phyloP scores from a whole-genome alignment of 2,797 vertebrate genomes.

The Ispidina picta region DNA sequence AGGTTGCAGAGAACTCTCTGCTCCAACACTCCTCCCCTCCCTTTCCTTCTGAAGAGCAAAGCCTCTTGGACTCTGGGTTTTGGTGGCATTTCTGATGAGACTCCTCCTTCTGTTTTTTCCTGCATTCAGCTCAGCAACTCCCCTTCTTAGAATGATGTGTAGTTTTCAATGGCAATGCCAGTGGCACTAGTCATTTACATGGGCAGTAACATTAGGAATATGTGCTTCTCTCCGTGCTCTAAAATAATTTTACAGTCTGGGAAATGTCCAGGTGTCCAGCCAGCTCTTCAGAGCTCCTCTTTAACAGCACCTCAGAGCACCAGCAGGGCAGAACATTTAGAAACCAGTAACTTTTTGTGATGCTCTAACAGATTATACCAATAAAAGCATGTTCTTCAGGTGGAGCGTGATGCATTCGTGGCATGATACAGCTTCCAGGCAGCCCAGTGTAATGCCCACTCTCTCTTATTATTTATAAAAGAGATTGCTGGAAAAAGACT shows the following conservation, averaged over 20 bases:
- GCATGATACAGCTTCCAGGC: constrained; percentile 23
- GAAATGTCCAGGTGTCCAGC: neutral
- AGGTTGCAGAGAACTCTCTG: neutral
- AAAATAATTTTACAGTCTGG: fast-evolving
- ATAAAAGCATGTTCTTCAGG: neutral
- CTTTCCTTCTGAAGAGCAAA: neutral
- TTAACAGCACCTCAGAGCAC: neutral
- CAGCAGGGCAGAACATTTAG: neutral
- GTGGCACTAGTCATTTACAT: neutral
- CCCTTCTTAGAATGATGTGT: neutral
- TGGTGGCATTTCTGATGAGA: neutral
- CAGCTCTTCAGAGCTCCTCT: neutral
- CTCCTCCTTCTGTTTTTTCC: neutral
- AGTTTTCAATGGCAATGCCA: neutral
- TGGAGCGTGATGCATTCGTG: neutral
- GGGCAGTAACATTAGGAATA: neutral
- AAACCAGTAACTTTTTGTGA: neutral
- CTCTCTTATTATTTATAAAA: constrained; percentile 18
- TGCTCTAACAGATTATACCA: neutral
- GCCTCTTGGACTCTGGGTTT: neutral
- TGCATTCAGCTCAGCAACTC: neutral
- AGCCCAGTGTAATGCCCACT: neutral
- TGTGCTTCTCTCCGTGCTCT: neutral
- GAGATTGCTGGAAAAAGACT: constrained; percentile 36
- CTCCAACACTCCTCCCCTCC: neutral